phyloP scores from a whole-genome alignment of 2,113 vertebrate species.

The Numida meleagris region DNA sequence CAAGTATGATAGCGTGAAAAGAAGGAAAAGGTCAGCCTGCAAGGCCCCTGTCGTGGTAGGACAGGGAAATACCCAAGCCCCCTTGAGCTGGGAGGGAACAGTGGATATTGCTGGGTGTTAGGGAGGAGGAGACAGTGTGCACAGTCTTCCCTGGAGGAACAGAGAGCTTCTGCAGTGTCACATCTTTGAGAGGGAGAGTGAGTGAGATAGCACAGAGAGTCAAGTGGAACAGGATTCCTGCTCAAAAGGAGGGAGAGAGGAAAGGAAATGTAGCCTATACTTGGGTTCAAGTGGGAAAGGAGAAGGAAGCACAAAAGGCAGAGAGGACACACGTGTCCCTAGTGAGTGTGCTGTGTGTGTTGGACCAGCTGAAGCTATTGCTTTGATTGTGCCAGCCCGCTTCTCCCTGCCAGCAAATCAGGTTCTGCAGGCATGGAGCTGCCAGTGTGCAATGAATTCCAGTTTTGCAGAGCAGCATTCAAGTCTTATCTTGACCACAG shows the following conservation, averaged over 20 bases:
- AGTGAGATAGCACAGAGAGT: neutral
- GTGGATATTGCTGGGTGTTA: neutral
- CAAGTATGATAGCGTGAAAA: neutral
- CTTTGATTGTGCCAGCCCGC: neutral
- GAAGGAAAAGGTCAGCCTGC: neutral
- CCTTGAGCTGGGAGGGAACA: neutral
- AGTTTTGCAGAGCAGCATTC: neutral
- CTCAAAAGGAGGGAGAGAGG: neutral
- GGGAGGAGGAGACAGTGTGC: neutral
- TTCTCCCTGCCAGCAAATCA: neutral
- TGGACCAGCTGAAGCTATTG: neutral
- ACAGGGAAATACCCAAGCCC: neutral
- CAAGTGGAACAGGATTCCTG: neutral
- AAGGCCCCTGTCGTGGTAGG: neutral
- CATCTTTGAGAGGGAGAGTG: neutral
- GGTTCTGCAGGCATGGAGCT: neutral
- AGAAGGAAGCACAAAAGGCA: neutral
- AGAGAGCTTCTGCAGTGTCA: neutral
- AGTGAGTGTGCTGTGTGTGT: neutral
- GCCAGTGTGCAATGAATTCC: neutral
- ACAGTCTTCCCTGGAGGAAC: neutral
- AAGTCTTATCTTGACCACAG: neutral
- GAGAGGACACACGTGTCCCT: neutral
- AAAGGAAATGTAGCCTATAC: neutral
- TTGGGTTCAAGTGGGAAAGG: neutral